phyloP scores from a whole-genome alignment of 2,113 vertebrate species.

The Alaudala cheleensis region DNA sequence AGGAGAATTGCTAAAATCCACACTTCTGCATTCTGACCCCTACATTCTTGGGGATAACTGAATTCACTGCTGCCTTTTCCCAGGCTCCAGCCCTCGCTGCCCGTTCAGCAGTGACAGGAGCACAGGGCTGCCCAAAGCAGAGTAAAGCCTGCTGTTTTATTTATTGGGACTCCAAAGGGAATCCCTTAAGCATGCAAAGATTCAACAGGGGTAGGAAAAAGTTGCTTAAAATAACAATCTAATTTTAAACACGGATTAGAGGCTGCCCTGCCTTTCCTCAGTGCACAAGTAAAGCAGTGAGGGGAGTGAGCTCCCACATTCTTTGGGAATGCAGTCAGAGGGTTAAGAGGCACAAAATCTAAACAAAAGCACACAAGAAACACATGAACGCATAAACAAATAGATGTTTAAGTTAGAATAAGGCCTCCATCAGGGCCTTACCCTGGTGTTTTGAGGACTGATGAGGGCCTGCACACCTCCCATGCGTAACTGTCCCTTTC shows the following conservation, averaged over 20 bases:
- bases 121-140: not conserved
- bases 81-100: not conserved
- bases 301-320: not conserved
- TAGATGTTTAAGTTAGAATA: constrained; percentile 64
- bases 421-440: constrained; percentile 62
- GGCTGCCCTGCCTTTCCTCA: not conserved
- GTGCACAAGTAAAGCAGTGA: not conserved
- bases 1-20: not conserved
- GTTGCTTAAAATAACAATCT: constrained; percentile 40
- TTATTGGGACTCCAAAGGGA: constrained; percentile 47
- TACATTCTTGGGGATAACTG: not conserved
- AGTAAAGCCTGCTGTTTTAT: not conserved
- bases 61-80: not conserved
- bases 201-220: not conserved
- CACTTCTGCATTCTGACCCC: not conserved
- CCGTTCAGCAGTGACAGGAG: not conserved
- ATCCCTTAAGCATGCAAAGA: constrained; percentile 53
- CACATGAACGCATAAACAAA: constrained; percentile 21
- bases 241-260: constrained; percentile 35
- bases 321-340: not conserved
- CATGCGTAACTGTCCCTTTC: not conserved
- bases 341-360: constrained; percentile 4
- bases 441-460: constrained; percentile 53
- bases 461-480: constrained; percentile 58
- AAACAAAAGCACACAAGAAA: constrained; percentile 62